phyloP scores from a whole-genome alignment of 2,113 vertebrate species.

The Sclerurus mexicanus region DNA sequence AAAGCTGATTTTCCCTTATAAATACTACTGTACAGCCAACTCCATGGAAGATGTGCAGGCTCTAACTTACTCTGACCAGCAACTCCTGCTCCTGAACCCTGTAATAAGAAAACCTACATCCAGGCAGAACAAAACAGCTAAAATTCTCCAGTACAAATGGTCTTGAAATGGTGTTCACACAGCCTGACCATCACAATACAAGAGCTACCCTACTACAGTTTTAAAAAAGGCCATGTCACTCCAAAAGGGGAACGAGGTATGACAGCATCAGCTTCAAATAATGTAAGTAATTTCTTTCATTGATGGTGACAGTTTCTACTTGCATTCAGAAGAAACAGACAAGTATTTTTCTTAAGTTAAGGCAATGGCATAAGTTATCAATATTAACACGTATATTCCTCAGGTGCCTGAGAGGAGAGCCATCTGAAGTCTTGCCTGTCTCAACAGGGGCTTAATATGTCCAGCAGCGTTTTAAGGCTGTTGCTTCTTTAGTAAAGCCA shows the following conservation, averaged over 20 bases:
- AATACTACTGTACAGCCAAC: neutral
- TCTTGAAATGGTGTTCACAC: neutral
- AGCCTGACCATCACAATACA: neutral
- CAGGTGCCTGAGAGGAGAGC: neutral
- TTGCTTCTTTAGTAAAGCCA: neutral
- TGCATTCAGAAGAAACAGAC: neutral
- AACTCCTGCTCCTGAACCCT: neutral
- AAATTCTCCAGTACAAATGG: neutral
- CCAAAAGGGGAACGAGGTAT: neutral
- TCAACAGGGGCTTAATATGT: neutral
- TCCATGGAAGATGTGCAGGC: neutral
- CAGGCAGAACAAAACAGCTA: neutral
- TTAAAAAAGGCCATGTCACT: neutral
- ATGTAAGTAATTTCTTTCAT: neutral
- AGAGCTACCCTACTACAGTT: neutral
- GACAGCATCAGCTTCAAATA: neutral
- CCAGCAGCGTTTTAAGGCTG: neutral
- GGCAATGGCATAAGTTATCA: neutral
- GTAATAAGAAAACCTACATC: neutral
- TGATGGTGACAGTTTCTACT: neutral
- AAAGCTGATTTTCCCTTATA: neutral
- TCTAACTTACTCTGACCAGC: neutral
- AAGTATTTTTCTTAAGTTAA: neutral
- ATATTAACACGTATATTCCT: fast-evolving
- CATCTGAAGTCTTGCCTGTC: neutral